Base-by-base conservation (phyloP, 2,888 invertebrate genomes). In the Microctonus hyperodae region DNA sequence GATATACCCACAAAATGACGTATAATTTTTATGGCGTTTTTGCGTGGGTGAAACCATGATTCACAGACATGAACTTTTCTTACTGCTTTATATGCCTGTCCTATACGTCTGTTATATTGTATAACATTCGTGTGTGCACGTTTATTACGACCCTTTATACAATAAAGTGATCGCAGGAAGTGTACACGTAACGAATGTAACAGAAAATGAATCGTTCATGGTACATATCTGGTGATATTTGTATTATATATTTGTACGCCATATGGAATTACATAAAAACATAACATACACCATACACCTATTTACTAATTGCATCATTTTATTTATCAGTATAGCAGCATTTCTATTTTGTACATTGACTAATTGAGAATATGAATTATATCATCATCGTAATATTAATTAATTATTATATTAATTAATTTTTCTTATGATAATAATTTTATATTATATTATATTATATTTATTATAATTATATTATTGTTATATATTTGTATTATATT, bases 21-120 rank as follows among this genome's bases (percentile, higher is more conserved):
- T n/a, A 37, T 37, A 37, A 33, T 56, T 57, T 64, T 64, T 57
- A 64, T 64, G 56, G 64, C 44, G 44, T 64, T 64, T 48, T 56
- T 56, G 64, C 56, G 64, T 57, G 64, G 64, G 56, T 25, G 9
- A 13, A 63, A n/a, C 57, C 35, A 64, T 64, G 64, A 64, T 64
- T 64, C 64, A 56, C 57, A 48, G 13, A 23, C 64, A 48, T 56
- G 25, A 20, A 55, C 25, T 55, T 31, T 55, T 28, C 55, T 31
- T 55, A n/a, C 31, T 11, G 28, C 25, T 10, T n/a, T 25, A 55
- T 55, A 55, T n/a, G n/a, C n/a, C n/a, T n/a, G n/a, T 13, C 11
- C 37, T 37, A 13, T n/a, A 37, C 37, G n/a, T n/a, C 4, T 4
- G 2, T 37, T 37, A n/a, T 37, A 9, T n/a, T 13, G 37, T 13